Evolutionary conservation across 2,797 vertebrate genomes (phyloP).

Genomic region (Platyrinchus mystaceus): DNA sequence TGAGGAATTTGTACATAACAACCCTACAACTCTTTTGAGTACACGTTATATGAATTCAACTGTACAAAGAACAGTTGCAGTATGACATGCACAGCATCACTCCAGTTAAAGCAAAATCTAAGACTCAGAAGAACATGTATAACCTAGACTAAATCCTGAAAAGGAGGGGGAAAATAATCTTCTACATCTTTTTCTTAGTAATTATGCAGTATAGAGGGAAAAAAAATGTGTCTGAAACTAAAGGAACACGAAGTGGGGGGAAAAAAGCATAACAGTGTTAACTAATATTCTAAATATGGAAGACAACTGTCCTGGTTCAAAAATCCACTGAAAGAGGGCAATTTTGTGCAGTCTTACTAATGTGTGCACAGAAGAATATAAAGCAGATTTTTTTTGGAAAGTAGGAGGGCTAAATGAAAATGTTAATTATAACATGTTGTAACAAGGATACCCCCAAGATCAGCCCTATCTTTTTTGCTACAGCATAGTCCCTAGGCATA

Average conservation of each 20-base stretch:
- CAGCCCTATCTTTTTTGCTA: constrained; percentile 50
- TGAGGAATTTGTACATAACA: not conserved
- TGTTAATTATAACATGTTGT: constrained; percentile 40
- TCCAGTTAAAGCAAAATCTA: not conserved
- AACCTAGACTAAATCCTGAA: not conserved
- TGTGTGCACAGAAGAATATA: not conserved
- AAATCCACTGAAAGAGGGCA: not conserved
- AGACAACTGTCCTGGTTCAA: not conserved
- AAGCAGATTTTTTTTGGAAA: not conserved
- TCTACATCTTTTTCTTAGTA: not conserved
- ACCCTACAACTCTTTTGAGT: not conserved
- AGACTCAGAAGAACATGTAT: not conserved
- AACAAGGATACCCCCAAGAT: constrained; percentile 66
- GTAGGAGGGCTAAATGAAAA: constrained; percentile 43
- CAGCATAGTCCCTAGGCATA: constrained; percentile 69
- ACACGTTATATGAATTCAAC: not conserved
- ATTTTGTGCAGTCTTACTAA: not conserved
- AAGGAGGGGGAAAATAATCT: not conserved
- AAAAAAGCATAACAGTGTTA: rapidly evolving
- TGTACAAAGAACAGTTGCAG: not conserved
- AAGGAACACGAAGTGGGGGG: not conserved
- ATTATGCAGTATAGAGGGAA: rapidly evolving
- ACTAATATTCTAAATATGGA: not conserved
- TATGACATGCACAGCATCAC: not conserved
- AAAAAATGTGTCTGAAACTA: not conserved